phyloP scores from a whole-genome alignment of 2,888 invertebrate genomes.

The Hydrotaea cyrtoneurina region DNA sequence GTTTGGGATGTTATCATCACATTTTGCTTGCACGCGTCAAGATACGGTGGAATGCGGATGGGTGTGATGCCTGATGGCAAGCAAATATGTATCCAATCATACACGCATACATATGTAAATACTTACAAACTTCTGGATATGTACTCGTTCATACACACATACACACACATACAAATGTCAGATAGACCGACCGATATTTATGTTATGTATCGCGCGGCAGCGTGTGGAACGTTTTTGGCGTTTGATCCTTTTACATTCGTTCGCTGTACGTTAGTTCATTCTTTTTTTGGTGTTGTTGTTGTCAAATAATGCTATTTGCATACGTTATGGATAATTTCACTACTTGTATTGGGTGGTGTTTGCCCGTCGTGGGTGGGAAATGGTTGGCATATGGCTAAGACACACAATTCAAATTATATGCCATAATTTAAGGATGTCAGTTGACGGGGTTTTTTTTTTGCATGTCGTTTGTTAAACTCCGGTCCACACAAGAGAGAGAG shows the following conservation, averaged over 20 bases:
- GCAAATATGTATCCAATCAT: not conserved
- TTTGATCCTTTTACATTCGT: not conserved
- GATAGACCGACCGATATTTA: not conserved
- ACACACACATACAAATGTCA: not conserved
- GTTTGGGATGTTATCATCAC: constrained; percentile 20
- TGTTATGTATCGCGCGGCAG: not conserved
- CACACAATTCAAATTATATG: not conserved
- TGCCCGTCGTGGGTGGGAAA: not conserved
- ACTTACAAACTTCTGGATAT: not conserved
- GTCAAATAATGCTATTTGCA: constrained; percentile 18
- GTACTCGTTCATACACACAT: not conserved
- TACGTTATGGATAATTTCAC: constrained; percentile 21
- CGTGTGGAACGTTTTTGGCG: not conserved
- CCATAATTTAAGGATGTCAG: constrained; percentile 1
- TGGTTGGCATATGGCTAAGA: not conserved
- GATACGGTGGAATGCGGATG: not conserved
- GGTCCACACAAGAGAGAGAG: no score
- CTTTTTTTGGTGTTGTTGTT: not conserved
- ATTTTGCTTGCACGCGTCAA: not conserved
- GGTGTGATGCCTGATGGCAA: not conserved
- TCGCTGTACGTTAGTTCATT: no score
- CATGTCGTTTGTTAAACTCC: not conserved
- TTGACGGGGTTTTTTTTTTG: not conserved
- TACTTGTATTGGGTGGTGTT: not conserved
- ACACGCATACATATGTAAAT: not conserved